phyloP scores from a whole-genome alignment of 2,888 invertebrate species.

The Scrobipalpa costella region DNA sequence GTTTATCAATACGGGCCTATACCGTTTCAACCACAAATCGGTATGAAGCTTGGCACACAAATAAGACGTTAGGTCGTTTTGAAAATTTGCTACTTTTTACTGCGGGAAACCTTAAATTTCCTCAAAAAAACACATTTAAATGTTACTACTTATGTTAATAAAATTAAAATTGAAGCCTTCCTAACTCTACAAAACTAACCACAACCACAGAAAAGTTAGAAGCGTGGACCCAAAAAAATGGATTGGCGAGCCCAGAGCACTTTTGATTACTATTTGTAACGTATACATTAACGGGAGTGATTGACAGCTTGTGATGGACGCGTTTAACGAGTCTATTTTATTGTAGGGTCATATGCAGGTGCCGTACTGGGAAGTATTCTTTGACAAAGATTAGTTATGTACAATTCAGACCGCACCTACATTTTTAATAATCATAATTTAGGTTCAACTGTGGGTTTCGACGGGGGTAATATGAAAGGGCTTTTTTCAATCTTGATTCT shows the following conservation, averaged over 20 bases:
- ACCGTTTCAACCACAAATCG: no score
- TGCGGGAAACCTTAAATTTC: background rate
- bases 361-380: slow-evolving; percentile 45
- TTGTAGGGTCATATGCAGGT: slow-evolving; percentile 50
- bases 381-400: slow-evolving; percentile 34
- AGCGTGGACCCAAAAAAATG: slow-evolving; percentile 56
- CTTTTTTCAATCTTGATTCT: no score
- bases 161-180: no score
- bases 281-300: slow-evolving; percentile 74
- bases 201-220: slow-evolving; percentile 52
- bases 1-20: no score
- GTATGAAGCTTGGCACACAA: no score
- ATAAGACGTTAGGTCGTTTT: no score
- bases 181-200: slow-evolving; percentile 7
- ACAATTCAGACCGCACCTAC: background rate
- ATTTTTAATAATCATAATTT: background rate
- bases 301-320: slow-evolving; percentile 66
- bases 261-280: slow-evolving; percentile 77
- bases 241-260: slow-evolving; percentile 60
- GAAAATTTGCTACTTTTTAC: no score
- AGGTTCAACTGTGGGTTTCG: no score
- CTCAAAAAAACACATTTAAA: background rate
- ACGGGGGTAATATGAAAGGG: no score
- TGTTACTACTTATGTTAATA: no score
- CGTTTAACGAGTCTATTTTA: slow-evolving; percentile 74